Percentiles rank a stretch among this genome's conserved stretches.
Conservation (phyloP, 2,797 vertebrate species). For the Erethizon dorsatum region DNA sequence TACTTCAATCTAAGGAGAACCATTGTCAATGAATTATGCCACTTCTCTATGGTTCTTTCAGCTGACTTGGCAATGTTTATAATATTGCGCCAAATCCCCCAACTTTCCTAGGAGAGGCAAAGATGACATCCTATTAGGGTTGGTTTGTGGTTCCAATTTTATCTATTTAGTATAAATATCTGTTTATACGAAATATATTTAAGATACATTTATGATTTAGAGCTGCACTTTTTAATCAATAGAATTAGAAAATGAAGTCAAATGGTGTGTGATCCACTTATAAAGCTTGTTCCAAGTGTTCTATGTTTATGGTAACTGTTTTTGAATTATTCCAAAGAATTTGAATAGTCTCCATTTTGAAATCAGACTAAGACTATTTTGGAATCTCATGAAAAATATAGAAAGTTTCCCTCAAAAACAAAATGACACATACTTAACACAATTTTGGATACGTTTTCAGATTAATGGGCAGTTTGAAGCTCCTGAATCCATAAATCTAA, state of each 20-base stretch:
- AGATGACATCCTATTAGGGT: neutral
- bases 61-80: neutral
- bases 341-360: neutral
- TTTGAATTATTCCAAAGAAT: slow-evolving; percentile 45
- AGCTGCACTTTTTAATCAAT: neutral
- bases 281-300: neutral
- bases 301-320: neutral
- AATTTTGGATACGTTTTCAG: neutral
- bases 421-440: neutral
- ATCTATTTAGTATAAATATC: neutral
- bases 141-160: neutral
- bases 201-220: neutral
- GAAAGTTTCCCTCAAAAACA: neutral
- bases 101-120: neutral
- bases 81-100: neutral
- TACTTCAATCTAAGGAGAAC: neutral
- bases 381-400: neutral
- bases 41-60: neutral
- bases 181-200: neutral
- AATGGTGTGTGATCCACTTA: neutral
- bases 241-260: neutral
- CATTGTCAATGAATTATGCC: neutral
- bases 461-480: neutral
- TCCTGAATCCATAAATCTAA: neutral
- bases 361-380: neutral